Percentiles rank a stretch among this genome's conserved stretches.
Conservation (phyloP, 2,113 vertebrate species). For the Oenanthe oenanthe region DNA sequence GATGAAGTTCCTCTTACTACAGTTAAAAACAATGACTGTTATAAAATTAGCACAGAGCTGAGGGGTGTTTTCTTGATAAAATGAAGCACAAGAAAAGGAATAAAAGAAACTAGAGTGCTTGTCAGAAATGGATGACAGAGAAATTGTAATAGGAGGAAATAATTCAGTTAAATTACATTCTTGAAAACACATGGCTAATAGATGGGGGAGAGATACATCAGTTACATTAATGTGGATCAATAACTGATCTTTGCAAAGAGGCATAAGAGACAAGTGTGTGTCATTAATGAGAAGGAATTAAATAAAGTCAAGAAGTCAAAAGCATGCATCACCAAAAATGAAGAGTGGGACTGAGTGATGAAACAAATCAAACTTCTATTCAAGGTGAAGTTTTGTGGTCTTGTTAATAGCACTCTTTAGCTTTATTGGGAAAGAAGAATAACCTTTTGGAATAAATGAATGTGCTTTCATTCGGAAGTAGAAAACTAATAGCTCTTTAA, state of each 20-base stretch:
- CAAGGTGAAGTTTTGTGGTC: neutral
- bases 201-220: neutral
- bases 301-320: conserved; percentile 10
- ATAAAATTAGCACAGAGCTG: neutral
- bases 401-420: neutral
- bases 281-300: conserved; percentile 29
- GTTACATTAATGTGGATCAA: conserved; percentile 16
- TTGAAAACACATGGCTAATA: conserved; percentile 39
- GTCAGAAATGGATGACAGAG: conserved; percentile 1
- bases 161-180: conserved; percentile 28
- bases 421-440: neutral
- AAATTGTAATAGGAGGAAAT: neutral
- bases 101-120: neutral
- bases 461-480: neutral
- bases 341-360: neutral
- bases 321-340: neutral
- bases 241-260: conserved; percentile 19
- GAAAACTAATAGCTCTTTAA: conserved; percentile 18
- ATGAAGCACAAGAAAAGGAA: neutral
- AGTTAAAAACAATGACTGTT: neutral
- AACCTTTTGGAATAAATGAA: neutral
- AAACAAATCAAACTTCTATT: conserved; percentile 16
- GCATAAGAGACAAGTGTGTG: neutral
- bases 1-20: neutral
- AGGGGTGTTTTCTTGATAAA: neutral